Conservation (phyloP, 1,140 invertebrate species). For the Euglossa dilemma region DNA sequence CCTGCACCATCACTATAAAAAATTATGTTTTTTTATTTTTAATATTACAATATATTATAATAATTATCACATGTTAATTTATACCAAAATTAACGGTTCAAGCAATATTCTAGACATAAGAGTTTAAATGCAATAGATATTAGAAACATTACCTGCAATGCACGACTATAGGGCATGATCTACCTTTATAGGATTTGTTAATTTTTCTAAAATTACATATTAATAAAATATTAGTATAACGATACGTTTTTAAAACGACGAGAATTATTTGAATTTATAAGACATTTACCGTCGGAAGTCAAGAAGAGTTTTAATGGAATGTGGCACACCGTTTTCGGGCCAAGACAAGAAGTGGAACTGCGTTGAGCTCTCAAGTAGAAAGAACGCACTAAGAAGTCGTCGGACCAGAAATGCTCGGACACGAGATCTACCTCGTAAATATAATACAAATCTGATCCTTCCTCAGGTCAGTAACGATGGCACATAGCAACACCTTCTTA, state of each 20-base stretch:
- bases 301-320: slow-evolving; percentile 95
- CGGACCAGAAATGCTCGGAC: slow-evolving; percentile 99
- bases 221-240: too few species aligned
- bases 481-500: slow-evolving; percentile 96
- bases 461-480: slow-evolving; percentile 98
- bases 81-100: too few species aligned
- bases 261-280: neutral
- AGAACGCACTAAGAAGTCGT: slow-evolving; percentile 98
- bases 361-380: slow-evolving; percentile 99
- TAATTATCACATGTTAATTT: too few species aligned
- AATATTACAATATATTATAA: neutral
- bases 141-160: slow-evolving; percentile 93
- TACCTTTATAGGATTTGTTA: slow-evolving; percentile 98
- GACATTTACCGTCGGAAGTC: slow-evolving; percentile 94
- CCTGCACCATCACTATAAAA: slow-evolving; percentile 94
- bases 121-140: neutral
- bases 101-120: neutral
- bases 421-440: slow-evolving; percentile 99
- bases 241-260: neutral
- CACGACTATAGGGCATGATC: slow-evolving; percentile 98
- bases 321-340: slow-evolving; percentile 95
- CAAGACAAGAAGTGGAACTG: slow-evolving; percentile 99
- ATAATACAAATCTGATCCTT: slow-evolving; percentile 98
- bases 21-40: neutral
- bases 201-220: slow-evolving; percentile 92